Evolutionary conservation across 2,888 invertebrate genomes (phyloP), one percentile per base, ranked within the genome.

Genomic region (Cantharis rufa): DNA sequence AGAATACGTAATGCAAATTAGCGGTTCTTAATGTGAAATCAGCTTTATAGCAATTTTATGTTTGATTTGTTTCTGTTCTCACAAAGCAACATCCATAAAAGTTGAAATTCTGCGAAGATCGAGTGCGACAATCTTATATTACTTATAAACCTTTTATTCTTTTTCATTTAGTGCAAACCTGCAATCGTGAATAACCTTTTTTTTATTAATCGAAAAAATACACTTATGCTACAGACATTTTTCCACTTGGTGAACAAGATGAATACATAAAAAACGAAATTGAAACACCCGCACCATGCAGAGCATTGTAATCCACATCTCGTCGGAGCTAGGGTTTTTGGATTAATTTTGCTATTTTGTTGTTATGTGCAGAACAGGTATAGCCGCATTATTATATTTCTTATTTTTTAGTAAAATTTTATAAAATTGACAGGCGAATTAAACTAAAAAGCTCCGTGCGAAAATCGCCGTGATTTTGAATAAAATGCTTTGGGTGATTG

Each of bases 1-100:
- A 79, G 85, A 85, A 86, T 87, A 85, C 84, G 86, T 86, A 82
- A 87, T 87, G 86, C 86, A 87, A 86, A 87, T 87, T 86, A 86
- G 80, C 79, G 77, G 80, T 80, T 70, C 78, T 75, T 79, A 78
- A 81, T 79, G 80, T 82, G 81, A 80, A 80, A 82, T 81, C 78
- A 79, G 81, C 83, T 84, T 84, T 84, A 84, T 84, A 82, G 82
- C 81, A 82, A 79, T 81, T 82, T 80, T 81, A 80, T 77, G 80
- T 81, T 80, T 80, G 82, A 84, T 85, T 85, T 86, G 84, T 86
- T 84, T 84, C 82, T 81, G 82, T 85, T 85, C 85, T 83, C 84
- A 83, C 81, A 77, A 84, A 84, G 82, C 79, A 71, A 80, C 79
- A 80, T 80, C 83, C 84, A 82, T 85, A 84, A 85, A 66, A 84